Evolutionary conservation across 2,797 vertebrate genomes (phyloP).

Genomic region (Centropyge bicolor): DNA sequence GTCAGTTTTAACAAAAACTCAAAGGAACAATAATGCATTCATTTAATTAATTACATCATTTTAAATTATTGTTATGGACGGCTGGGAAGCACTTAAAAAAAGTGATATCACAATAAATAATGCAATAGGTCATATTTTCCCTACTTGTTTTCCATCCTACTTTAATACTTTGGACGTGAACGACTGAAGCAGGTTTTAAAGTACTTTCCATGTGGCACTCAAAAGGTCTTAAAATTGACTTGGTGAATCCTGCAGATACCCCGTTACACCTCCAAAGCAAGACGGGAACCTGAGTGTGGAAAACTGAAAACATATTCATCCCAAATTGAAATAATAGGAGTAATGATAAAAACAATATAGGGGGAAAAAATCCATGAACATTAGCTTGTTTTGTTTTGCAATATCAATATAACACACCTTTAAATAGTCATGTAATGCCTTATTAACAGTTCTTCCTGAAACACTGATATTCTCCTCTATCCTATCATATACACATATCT

Average conservation of each 20-base stretch:
- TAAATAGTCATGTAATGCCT: background rate
- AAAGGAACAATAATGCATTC: background rate
- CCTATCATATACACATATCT: background rate
- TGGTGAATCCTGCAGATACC: background rate
- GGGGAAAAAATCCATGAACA: background rate
- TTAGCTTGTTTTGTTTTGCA: background rate
- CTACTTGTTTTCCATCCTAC: no score
- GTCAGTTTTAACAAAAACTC: background rate
- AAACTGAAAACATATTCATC: background rate
- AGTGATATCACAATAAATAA: background rate
- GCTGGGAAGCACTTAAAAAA: background rate
- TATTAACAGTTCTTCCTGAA: background rate
- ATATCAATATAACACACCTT: background rate
- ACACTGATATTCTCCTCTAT: background rate
- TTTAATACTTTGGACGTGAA: background rate
- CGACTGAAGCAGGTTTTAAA: background rate
- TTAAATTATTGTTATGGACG: background rate
- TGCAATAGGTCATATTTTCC: no score
- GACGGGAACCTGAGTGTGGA: background rate
- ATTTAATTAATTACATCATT: background rate
- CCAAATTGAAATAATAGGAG: background rate
- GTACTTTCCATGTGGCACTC: background rate
- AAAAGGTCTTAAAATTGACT: background rate
- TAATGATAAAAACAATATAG: background rate
- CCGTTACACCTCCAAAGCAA: background rate